Evolutionary conservation across 2,888 invertebrate species (phyloP), one percentile per base, ranked within the genome.

Genomic region (Omphaloscelis lunosa): DNA sequence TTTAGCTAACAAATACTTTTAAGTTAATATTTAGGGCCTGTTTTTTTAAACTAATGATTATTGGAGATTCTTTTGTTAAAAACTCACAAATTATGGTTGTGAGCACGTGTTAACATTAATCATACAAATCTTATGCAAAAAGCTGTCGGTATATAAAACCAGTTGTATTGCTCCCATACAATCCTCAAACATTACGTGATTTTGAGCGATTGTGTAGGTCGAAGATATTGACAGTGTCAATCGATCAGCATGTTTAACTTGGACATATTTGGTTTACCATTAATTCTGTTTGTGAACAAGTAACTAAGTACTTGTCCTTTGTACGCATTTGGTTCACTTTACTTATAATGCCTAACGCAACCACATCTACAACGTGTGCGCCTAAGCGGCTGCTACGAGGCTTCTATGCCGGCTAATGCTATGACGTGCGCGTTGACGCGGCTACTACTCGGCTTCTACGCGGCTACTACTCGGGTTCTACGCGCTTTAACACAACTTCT

Each of bases 141-240:
- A 65, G 12, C 59, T 29, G 51, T 77, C 23, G 20, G 34, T 15
- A 23, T 20, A 15, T 23, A n/a, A 79, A 67, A 73, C 62, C 58
- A 51, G 81, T 67, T 62, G 11, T 51, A 29, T 59, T 69, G 15
- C 39, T 56, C n/a, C 15, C 23, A 75, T 39, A 66, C 34, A 51
- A 45, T 17, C 2, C 45, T 75, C 58, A 63, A 51, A 45, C 8
- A 67, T 58, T 53, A 68, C 34, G 11, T 51, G 61, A 51, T 51
- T 75, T 27, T 66, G 34, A 67, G 56, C 9, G 58, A 62, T 71
- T 71, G 67, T 23, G n/a, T 69, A 58, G 70, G 66, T 67, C 41
- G 4, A 15, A n/a, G 39, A 34, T 71, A 59, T 63, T 59, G 80
- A 82, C 80, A 20, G 48, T 53, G 51, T 63, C 77, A 77, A 63